phyloP scores from a whole-genome alignment of 2,888 invertebrate species.

The Lapara coniferarum region DNA sequence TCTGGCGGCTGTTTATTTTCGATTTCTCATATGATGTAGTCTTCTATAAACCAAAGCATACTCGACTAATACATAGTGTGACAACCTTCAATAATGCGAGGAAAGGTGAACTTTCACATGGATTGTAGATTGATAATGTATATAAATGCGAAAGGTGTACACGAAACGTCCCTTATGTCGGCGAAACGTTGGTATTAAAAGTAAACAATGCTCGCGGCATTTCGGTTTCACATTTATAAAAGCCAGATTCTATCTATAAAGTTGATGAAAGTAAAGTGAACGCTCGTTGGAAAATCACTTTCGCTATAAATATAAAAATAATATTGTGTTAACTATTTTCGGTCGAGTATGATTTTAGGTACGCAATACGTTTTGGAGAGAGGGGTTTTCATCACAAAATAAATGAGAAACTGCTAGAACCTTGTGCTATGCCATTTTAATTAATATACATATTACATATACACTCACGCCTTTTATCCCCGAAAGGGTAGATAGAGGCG shows the following conservation, averaged over 20 bases:
- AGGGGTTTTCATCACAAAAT: neutral
- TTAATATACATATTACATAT: no score
- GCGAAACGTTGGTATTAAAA: constrained; percentile 52
- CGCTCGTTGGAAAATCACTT: constrained; percentile 19
- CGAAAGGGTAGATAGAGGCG: no score
- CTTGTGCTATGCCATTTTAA: no score
- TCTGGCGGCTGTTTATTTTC: neutral
- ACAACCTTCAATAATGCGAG: constrained; percentile 25
- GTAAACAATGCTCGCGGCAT: constrained; percentile 52
- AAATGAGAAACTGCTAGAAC: no score
- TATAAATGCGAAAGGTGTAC: constrained; percentile 43
- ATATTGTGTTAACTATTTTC: constrained; percentile 11
- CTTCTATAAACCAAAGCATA: neutral
- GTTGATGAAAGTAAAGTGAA: constrained; percentile 36
- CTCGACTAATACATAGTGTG: neutral
- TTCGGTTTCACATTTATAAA: constrained; percentile 39
- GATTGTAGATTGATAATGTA: constrained; percentile 35
- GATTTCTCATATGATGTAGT: neutral
- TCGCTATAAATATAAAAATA: constrained; percentile 9
- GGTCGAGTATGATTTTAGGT: neutral
- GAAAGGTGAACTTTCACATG: constrained; percentile 26
- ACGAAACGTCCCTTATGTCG: constrained; percentile 26
- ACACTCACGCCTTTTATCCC: no score
- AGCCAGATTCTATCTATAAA: constrained; percentile 24
- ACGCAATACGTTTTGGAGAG: no score